phyloP scores from a whole-genome alignment of 2,888 invertebrate genomes.

The Nemotelus nigrinus region DNA sequence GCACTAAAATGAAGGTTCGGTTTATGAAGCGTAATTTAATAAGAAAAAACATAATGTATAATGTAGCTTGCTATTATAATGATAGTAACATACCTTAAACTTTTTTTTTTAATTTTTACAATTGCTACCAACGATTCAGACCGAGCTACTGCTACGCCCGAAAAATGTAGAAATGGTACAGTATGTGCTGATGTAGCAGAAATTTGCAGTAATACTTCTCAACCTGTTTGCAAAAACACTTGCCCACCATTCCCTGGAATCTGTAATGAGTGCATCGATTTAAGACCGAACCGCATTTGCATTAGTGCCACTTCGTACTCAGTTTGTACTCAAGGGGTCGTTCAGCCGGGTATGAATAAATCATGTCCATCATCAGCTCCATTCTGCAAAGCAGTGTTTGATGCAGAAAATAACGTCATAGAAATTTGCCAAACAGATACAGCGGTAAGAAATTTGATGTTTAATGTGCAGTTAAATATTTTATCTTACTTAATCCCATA shows the following conservation, averaged over 20 bases:
- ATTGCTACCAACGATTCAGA: no score
- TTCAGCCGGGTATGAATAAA: background rate
- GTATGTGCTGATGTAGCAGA: constrained; percentile 15
- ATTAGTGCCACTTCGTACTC: background rate
- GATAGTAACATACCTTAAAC: no score
- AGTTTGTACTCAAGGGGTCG: background rate
- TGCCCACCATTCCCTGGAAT: background rate
- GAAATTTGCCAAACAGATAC: no score
- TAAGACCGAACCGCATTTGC: background rate
- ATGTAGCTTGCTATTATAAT: no score
- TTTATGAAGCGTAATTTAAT: no score
- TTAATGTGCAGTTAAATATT: background rate
- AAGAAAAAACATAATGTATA: no score
- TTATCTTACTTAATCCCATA: no score
- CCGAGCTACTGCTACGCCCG: background rate
- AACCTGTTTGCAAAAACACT: background rate
- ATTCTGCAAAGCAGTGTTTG: background rate
- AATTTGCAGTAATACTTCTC: constrained; percentile 6
- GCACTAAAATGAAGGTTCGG: no score
- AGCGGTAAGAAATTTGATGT: background rate
- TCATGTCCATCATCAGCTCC: background rate
- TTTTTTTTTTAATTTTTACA: no score
- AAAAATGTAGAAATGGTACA: background rate
- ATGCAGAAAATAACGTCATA: background rate
- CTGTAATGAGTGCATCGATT: constrained; percentile 1